Base-by-base conservation (phyloP, 2,888 invertebrate genomes). In the Diarsia mendica region DNA sequence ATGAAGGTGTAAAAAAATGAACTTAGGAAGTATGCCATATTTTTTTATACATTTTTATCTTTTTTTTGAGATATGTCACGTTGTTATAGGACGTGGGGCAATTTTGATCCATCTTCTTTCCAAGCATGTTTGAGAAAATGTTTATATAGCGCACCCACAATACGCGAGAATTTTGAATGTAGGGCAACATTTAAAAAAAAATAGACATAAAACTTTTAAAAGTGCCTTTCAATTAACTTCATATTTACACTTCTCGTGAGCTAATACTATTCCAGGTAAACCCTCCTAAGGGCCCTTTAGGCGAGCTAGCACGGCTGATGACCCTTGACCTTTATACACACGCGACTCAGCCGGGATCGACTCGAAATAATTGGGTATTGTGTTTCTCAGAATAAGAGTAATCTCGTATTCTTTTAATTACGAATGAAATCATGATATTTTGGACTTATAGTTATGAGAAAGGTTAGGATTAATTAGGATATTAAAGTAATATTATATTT, bases 321-420 rank as follows among this genome's bases (percentile, higher is more conserved):
- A 65, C 78, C 80, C 84, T 87, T 88, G 87, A 88, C 88, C 86
- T 79, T 75, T 80, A 84, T 85, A 80, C 70, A 67, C 67, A 72
- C 75, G 73, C 73, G 75, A 70, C 79, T 68, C 61, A 51, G 83
- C 51, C 39, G 68, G 71, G 53, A 69, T 77, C 64, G 48, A 49
- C 82, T 85, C 72, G 83, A 73, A 82, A 82, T 85, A 88, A 90
- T 88, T 85, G 88, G 83, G 82, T 39, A 76, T 75, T 80, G 77
- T 83, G 53, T 68, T 74, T 67, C 68, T 69, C 13, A 39, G 71
- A 60, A 58, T 65, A 68, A 68, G n/a, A 67, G 20, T 11, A 23
- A 9, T 23, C 18, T 23, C 13, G 23, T 28, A 39, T 46, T 65
- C 6, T 60, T 65, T 80, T 28, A 39, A 53, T 73, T 18, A 39